These are phyloP conservation scores for Hemitrygon akajei DNA, from an alignment of 2,797 vertebrate species.

Conservation along the genomic window DNA sequence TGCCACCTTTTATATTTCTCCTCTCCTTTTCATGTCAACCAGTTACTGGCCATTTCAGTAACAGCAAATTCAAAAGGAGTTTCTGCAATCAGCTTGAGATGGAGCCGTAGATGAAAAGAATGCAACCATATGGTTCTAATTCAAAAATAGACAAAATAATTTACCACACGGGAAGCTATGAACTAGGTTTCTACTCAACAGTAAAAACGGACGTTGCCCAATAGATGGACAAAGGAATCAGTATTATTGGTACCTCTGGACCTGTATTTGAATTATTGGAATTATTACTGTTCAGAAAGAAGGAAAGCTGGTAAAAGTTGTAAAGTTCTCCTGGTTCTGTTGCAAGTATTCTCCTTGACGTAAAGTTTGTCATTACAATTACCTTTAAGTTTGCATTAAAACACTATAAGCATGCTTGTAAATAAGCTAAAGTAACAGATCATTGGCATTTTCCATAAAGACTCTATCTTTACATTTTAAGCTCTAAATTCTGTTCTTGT, in stretches of 20 bases:
- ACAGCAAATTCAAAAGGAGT: neutral
- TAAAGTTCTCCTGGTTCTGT: neutral
- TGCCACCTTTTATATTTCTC: neutral
- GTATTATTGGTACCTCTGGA: neutral
- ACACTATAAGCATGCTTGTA: neutral
- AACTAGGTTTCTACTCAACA: neutral
- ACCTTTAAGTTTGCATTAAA: neutral
- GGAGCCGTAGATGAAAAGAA: slow-evolving; percentile 13
- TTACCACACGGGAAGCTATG: slow-evolving; percentile 13
- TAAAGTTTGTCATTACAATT: neutral
- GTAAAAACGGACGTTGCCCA: neutral
- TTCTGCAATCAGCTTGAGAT: neutral
- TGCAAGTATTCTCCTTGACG: neutral
- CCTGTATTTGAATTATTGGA: neutral
- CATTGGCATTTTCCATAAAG: neutral
- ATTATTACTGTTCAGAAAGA: neutral
- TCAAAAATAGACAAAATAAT: slow-evolving; percentile 28
- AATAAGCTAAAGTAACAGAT: neutral
- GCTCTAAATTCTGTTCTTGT: neutral
- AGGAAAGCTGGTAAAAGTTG: neutral
- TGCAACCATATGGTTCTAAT: slow-evolving; percentile 12
- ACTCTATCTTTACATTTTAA: neutral
- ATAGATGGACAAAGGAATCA: neutral
- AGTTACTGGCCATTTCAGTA: slow-evolving; percentile 21
- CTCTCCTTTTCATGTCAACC: neutral